Evolutionary conservation across 2,113 vertebrate species (phyloP), one percentile per base, ranked within the genome.

Genomic region (Centropus bengalensis): DNA sequence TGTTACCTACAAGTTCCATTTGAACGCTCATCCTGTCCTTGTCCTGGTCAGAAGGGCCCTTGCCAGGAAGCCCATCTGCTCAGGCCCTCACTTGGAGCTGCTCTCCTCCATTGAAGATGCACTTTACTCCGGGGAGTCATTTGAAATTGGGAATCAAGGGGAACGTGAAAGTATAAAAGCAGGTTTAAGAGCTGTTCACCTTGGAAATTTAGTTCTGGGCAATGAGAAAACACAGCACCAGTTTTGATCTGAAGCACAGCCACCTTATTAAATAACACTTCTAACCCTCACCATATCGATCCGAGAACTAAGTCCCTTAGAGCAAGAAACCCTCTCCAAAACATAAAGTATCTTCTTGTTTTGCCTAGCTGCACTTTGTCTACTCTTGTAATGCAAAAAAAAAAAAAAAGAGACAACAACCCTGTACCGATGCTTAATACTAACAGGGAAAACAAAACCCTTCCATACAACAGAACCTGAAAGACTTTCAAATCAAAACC

Each of bases 31-130:
- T 33, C 23, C 23, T 63, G 23, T 10, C 10, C 62, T 15, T 23
- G 27, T 5, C 18, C 49, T 36, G 30, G 36, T 8, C 13, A 14
- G 49, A 86, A 82, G 10, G 10, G 15, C 27, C 66, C 58, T 79
- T 2, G 1, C n/a, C 27, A 42, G 14, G 30, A 80, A 22, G 26
- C 47, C 64, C 1, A 0, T 8, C 56, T 24, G 7, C n/a, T 49
- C 42, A 45, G 14, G 12, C 11, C 63, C 44, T 30, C 58, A 5
- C 21, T 30, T 21, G 24, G 36, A 62, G 18, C 26, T 56, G 10
- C 67, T 32, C 45, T 36, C 18, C 55, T 33, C 24, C 44, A 26
- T 14, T 22, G 60, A 67, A 67, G 28, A 36, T n/a, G 56, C 38
- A 62, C 23, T 93, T 66, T n/a, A 67, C 38, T 49, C 30, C n/a